Percentiles rank a stretch among this genome's conserved stretches.
phyloP scores from a whole-genome alignment of 2,113 vertebrate genomes.

The Murina feae region DNA sequence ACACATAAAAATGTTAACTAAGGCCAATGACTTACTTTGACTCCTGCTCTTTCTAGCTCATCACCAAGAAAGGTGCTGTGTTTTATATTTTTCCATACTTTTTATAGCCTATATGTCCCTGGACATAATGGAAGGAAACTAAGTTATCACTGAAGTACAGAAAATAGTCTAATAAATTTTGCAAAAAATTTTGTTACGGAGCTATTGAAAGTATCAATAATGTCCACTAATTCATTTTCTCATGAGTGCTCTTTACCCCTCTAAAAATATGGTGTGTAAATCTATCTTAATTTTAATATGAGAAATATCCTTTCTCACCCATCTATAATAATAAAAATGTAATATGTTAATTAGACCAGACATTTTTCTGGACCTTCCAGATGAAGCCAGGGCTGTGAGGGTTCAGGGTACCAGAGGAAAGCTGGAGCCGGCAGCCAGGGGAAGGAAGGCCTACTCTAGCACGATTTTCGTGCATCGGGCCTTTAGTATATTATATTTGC shows the following conservation, averaged over 20 bases:
- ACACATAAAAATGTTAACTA: constrained; percentile 7
- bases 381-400: too few relatives aligned
- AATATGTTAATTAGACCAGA: too few relatives aligned
- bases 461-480: too few relatives aligned
- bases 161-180: neutral
- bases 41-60: neutral
- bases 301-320: neutral
- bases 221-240: neutral
- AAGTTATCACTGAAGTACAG: neutral
- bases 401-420: too few relatives aligned
- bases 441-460: too few relatives aligned
- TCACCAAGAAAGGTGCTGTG: neutral
- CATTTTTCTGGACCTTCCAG: too few relatives aligned
- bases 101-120: neutral
- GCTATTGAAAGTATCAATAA: neutral
- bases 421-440: too few relatives aligned
- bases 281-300: neutral
- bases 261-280: neutral
- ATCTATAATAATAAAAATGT: too few relatives aligned
- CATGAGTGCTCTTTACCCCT: neutral
- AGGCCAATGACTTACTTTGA: neutral
- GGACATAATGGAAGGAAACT: neutral
- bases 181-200: neutral
- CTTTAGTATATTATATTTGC: neutral
- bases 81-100: neutral